A percentile compares a stretch with the other conserved stretches of the same genome.
Conservation (phyloP, 2,113 vertebrate species). For the Carlito syrichta region DNA sequence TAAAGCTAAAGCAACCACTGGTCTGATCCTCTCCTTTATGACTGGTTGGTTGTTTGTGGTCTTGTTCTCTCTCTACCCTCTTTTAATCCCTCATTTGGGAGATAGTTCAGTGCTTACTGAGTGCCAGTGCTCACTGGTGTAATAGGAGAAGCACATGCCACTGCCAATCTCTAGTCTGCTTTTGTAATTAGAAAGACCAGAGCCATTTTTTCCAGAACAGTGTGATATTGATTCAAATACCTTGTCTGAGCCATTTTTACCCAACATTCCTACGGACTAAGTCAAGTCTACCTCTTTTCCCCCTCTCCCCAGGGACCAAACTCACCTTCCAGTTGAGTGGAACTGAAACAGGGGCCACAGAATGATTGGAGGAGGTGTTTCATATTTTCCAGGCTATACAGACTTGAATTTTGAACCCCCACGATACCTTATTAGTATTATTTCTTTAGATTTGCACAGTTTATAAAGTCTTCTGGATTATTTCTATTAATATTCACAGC, state of each 20-base stretch:
- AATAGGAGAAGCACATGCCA: not conserved
- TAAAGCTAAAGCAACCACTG: not conserved
- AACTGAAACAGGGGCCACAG: not conserved
- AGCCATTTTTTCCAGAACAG: not conserved
- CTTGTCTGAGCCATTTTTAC: not conserved
- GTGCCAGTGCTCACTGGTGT: not conserved
- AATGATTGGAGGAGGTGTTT: not conserved
- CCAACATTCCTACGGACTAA: not conserved
- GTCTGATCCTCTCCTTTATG: not conserved
- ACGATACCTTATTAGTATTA: not conserved
- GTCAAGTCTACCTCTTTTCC: not conserved
- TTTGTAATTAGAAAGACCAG: not conserved
- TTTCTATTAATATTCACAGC: not conserved
- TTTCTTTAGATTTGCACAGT: not conserved
- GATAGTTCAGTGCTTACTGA: not conserved
- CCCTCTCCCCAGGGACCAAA: not conserved
- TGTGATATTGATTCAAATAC: not conserved
- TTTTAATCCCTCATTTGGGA: not conserved
- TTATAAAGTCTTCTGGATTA: not conserved
- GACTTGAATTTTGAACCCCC: not conserved
- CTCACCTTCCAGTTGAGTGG: not conserved
- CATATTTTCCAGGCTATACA: not conserved
- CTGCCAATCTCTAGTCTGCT: not conserved
- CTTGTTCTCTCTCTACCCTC: not conserved
- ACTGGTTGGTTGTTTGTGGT: accelerated